Percentiles rank a stretch among this genome's conserved stretches.
Conservation (phyloP, 1,140 invertebrate genomes). For the Heliothis virescens region DNA sequence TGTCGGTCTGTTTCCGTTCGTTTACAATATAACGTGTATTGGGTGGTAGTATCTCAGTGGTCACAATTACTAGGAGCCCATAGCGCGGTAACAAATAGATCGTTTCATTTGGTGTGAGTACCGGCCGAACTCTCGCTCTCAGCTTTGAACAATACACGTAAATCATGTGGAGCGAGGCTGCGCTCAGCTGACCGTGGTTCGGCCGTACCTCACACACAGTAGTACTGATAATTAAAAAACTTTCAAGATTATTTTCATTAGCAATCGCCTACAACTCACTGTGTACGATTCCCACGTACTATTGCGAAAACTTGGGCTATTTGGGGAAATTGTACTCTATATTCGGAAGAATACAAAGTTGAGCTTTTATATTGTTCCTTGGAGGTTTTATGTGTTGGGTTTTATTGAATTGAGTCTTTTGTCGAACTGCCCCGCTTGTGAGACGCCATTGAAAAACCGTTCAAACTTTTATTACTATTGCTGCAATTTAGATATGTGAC, state of each 20-base stretch:
- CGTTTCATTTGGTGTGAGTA: background rate
- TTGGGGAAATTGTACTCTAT: conserved; percentile 48
- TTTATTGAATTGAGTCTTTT: conserved; percentile 62
- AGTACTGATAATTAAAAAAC: conserved; percentile 71
- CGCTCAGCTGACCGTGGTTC: conserved; percentile 1
- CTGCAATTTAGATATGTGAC: conserved; percentile 24
- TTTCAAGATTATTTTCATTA: conserved; percentile 72
- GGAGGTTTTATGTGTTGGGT: conserved; percentile 57
- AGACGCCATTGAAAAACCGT: conserved; percentile 44
- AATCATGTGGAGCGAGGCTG: conserved; percentile 3
- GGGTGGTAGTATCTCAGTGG: background rate
- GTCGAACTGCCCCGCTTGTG: conserved; percentile 47
- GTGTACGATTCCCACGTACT: conserved; percentile 39
- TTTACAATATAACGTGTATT: background rate
- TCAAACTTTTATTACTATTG: conserved; percentile 54
- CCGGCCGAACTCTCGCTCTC: background rate
- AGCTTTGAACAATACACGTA: conserved; percentile 1
- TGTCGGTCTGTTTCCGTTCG: background rate
- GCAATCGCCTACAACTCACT: conserved; percentile 48
- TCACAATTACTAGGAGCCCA: background rate
- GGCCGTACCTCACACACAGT: conserved; percentile 6
- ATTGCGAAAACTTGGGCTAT: conserved; percentile 47
- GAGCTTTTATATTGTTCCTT: conserved; percentile 62
- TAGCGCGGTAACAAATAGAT: background rate
- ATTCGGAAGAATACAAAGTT: conserved; percentile 45